phyloP scores from a whole-genome alignment of 2,888 invertebrate genomes.

The Xestia rhomboidea region DNA sequence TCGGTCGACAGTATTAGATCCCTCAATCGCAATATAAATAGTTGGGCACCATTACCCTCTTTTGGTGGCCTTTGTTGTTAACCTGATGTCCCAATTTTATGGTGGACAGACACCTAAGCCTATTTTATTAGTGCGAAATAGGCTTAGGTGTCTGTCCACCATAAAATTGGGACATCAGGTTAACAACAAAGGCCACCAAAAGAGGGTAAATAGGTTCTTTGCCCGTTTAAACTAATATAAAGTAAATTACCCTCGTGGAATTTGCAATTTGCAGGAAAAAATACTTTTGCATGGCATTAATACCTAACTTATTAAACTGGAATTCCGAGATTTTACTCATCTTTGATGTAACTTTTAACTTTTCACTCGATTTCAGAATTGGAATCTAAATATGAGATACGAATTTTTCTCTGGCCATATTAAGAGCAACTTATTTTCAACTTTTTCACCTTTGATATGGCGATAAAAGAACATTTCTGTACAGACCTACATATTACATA shows the following conservation, averaged over 20 bases:
- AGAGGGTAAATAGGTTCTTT: slow-evolving; percentile 2
- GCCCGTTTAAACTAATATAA: slow-evolving; percentile 4
- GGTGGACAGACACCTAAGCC: slow-evolving; percentile 1
- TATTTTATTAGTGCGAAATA: slow-evolving; percentile 20
- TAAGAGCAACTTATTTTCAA: slow-evolving; percentile 1
- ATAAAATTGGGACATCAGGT: slow-evolving; percentile 24
- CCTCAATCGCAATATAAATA: slow-evolving; percentile 32
- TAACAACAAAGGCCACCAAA: slow-evolving; percentile 28
- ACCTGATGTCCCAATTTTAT: slow-evolving; percentile 24
- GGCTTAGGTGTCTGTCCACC: slow-evolving; percentile 1
- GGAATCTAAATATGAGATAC: background rate
- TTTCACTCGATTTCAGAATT: background rate
- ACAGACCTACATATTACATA: background rate
- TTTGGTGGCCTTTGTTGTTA: slow-evolving; percentile 28
- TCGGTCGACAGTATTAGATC: slow-evolving; percentile 3
- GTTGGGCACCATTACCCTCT: slow-evolving; percentile 25
- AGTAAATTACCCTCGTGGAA: background rate
- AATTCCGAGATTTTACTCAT: background rate
- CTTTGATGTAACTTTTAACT: slow-evolving; percentile 14
- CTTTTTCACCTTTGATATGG: slow-evolving; percentile 3
- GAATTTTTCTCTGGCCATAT: background rate
- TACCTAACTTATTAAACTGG: background rate
- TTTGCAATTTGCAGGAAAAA: background rate
- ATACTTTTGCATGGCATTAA: background rate
- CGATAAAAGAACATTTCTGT: slow-evolving; percentile 11